A percentile compares a stretch with the other conserved stretches of the same genome.
Evolutionary conservation across 2,797 vertebrate genomes (phyloP).

Genomic region (Microchirus variegatus): DNA sequence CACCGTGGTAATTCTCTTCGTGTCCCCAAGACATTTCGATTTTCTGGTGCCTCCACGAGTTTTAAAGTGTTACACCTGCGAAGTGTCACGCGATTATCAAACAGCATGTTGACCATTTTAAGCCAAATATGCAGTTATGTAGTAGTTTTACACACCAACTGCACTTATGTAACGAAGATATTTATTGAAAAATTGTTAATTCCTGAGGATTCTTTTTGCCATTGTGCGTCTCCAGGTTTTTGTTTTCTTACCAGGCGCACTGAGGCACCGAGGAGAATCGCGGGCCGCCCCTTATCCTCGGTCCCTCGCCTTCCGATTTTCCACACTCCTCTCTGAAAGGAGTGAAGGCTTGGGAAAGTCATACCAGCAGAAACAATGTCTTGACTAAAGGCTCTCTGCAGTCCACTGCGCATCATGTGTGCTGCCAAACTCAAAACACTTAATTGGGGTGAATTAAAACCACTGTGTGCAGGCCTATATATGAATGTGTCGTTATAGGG

Average conservation of each 20-base stretch:
- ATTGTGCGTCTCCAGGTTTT: conserved; percentile 62
- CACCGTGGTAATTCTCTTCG: conserved; percentile 80
- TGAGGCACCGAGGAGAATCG: conserved; percentile 86
- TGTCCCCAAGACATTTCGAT: conserved; percentile 80
- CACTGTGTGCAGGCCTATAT: neutral
- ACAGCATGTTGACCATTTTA: neutral
- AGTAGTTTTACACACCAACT: conserved; percentile 2
- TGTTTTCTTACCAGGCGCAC: conserved; percentile 63
- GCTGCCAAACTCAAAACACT: conserved; percentile 11
- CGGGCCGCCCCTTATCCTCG: conserved; percentile 80
- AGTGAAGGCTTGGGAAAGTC: conserved; percentile 78
- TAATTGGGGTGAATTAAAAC: neutral
- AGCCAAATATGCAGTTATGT: neutral
- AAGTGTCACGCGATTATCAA: neutral
- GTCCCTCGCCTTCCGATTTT: conserved; percentile 80
- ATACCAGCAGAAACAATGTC: conserved; percentile 64
- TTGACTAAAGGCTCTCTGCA: conserved; percentile 36
- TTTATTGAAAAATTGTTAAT: conserved; percentile 31
- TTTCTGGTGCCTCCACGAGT: conserved; percentile 75
- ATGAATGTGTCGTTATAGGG: neutral
- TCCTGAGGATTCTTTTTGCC: conserved; percentile 39
- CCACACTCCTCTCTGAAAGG: conserved; percentile 81
- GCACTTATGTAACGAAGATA: neutral
- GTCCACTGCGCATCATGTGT: conserved; percentile 48
- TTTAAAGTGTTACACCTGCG: conserved; percentile 29